Evolutionary conservation across 2,113 vertebrate genomes (phyloP).

Genomic region (Toxostoma redivivum): DNA sequence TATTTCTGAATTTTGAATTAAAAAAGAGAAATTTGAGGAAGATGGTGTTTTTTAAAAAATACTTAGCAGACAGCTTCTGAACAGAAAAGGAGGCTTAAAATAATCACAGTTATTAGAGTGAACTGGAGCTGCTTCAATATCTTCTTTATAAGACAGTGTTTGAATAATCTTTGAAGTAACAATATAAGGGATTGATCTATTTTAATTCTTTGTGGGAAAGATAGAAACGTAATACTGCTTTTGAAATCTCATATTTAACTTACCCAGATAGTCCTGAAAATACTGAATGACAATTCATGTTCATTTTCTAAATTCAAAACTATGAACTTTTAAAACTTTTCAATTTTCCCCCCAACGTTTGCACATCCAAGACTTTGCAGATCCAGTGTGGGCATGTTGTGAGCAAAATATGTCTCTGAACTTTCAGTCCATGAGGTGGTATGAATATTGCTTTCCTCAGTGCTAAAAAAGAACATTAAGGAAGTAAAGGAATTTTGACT

Average conservation of each 20-base stretch:
- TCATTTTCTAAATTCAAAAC: neutral
- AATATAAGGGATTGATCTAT: neutral
- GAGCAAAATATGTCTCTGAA: neutral
- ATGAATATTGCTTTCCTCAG: neutral
- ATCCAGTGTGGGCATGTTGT: neutral
- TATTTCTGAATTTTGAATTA: neutral
- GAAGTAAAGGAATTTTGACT: neutral
- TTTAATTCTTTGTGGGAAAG: neutral
- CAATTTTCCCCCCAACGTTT: neutral
- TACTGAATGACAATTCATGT: neutral
- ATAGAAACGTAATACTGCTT: neutral
- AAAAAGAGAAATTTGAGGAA: neutral
- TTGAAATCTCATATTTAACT: neutral
- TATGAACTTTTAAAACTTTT: neutral
- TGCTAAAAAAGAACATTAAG: neutral
- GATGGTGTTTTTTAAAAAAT: rapidly evolving
- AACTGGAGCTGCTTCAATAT: neutral
- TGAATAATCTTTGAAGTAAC: neutral
- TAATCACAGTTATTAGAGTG: neutral
- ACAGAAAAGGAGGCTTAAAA: neutral
- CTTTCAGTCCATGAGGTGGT: neutral
- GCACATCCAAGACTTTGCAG: neutral
- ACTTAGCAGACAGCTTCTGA: neutral
- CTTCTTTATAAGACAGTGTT: neutral
- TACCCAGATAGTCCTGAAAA: neutral